phyloP scores from a whole-genome alignment of 92 coral and sea anemone genomes.

The Porites divaricata region DNA sequence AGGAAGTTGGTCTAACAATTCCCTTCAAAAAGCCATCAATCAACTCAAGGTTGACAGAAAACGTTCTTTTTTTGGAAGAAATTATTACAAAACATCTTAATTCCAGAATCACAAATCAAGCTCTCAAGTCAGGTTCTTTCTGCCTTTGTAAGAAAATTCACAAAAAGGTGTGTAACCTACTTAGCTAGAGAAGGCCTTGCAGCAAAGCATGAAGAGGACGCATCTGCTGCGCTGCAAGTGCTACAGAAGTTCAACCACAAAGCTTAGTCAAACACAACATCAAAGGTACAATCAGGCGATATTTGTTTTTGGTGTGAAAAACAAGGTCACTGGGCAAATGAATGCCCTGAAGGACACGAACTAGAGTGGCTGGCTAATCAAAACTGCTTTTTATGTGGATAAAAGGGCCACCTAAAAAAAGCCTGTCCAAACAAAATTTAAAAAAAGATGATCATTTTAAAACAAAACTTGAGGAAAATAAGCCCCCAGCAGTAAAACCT shows the following conservation, averaged over 20 bases:
- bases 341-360: slow-evolving; percentile 52
- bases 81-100: neutral
- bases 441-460: neutral
- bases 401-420: neutral
- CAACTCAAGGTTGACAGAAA: neutral
- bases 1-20: neutral
- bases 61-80: neutral
- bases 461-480: neutral
- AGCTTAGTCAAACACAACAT: neutral
- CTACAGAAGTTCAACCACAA: neutral
- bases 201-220: slow-evolving; percentile 32
- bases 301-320: slow-evolving; percentile 33
- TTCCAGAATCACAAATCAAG: neutral
- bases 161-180: slow-evolving; percentile 47
- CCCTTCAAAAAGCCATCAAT: neutral
- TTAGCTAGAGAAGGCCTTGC: slow-evolving; percentile 44
- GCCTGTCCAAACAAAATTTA: neutral
- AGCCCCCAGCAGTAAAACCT: neutral
- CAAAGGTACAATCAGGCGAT: neutral
- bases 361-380: slow-evolving; percentile 41
- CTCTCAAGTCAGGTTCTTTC: slow-evolving; percentile 6
- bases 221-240: slow-evolving; percentile 27
- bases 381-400: neutral
- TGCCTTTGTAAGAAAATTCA: slow-evolving; percentile 45
- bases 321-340: slow-evolving; percentile 52